Evolutionary conservation across 1,140 invertebrate species (phyloP), one percentile per base, ranked within the genome.

Genomic region (Laupala kohalensis): DNA sequence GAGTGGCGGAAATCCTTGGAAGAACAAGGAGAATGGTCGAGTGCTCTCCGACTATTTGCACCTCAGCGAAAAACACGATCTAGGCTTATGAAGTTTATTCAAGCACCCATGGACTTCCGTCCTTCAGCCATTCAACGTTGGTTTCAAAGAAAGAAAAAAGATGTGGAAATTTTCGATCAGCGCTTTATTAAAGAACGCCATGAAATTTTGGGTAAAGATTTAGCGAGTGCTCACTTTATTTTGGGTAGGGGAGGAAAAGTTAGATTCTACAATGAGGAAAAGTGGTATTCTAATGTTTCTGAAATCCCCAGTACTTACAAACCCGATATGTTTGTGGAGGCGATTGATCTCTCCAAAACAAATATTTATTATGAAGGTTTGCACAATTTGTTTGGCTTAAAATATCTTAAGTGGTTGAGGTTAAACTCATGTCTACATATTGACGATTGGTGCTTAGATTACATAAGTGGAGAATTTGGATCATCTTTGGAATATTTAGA

Each of bases 361-460:
- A 72, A 81, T 23, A 62, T 94, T 0, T 80, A 84, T 75, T 92
- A 90, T 78, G 89, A 92, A 81, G 89, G 88, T 25, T 76, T 92
- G 24, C 80, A 85, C 25, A 90, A 90, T 77, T 78, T 93, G 5
- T 78, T 82, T 76, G 81, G 82, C 70, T 78, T 94, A 13, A 74
- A 79, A 25, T 78, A 83, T 65, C 73, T 93, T 0, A 87, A 86
- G 76, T 88, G 86, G 80, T 75, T 92, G 1, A 89, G 84, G 73
- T 81, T 94, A 28, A 83, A 80, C 74, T 83, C 86, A 67, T 89
- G 88, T 74, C 75, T 78, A 65, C 75, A 83, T 64, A 82, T 94
- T 69, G 87, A 93, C 80, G 91, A 94, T 77, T 95, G 90, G 89
- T 87, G 85, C 72, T 73, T 94, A 69, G 89, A 90, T 77, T 83